phyloP scores from a whole-genome alignment of 2,888 invertebrate genomes.

The Druceiella hillmani region DNA sequence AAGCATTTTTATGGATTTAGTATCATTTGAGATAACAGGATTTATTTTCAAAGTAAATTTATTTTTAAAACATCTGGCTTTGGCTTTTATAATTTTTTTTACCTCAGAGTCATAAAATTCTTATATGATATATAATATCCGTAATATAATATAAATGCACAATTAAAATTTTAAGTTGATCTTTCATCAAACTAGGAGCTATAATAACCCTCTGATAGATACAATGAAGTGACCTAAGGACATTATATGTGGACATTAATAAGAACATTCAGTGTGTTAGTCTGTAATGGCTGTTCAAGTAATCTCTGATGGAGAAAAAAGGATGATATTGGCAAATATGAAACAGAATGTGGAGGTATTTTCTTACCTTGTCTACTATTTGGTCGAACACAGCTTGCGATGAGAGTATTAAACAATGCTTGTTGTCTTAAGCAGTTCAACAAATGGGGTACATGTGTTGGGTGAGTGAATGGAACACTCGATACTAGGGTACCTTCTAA shows the following conservation, averaged over 20 bases:
- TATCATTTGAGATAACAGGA: not conserved
- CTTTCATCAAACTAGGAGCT: too few relatives aligned
- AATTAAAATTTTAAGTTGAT: too few relatives aligned
- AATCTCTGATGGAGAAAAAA: not conserved
- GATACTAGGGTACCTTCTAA: slow-evolving; percentile 67
- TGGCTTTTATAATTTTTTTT: not conserved
- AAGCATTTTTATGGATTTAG: too few relatives aligned
- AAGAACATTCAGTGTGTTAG: not conserved
- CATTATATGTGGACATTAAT: not conserved
- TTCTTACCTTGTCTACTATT: slow-evolving; percentile 69
- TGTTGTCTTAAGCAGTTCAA: slow-evolving; percentile 82
- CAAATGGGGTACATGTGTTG: slow-evolving; percentile 85
- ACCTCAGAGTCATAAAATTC: too few relatives aligned
- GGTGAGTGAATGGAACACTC: slow-evolving; percentile 89
- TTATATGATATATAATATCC: too few relatives aligned
- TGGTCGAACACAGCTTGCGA: slow-evolving; percentile 83
- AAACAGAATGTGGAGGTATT: not conserved
- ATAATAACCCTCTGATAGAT: not conserved
- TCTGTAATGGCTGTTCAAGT: not conserved
- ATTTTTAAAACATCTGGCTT: not conserved
- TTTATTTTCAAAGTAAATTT: not conserved
- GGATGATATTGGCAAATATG: slow-evolving; percentile 5
- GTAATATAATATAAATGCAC: too few relatives aligned
- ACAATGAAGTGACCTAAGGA: not conserved
- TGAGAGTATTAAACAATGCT: slow-evolving; percentile 83